Conservation (phyloP, 1,140 invertebrate genomes). For the Meloidogyne exigua region DNA sequence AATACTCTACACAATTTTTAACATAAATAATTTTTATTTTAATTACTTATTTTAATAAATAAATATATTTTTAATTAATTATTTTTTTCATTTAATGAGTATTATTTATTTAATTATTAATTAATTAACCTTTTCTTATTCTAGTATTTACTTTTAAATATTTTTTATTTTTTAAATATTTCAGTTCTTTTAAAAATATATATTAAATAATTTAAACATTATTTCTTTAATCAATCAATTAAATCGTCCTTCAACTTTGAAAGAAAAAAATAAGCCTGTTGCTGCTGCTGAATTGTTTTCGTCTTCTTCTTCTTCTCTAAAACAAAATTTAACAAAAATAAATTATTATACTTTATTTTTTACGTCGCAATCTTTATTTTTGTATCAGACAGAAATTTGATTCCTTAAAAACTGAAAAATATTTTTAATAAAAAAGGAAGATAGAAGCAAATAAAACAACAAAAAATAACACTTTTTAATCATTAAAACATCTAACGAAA, state of each 20-base stretch:
- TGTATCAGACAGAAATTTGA: background rate
- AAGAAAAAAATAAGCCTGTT: background rate
- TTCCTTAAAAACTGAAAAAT: background rate
- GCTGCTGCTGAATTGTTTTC: background rate
- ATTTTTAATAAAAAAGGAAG: background rate
- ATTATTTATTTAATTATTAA: no score
- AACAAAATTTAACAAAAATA: constrained; percentile 1
- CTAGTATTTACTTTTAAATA: background rate
- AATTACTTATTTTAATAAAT: no score
- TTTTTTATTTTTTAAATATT: constrained; percentile 1
- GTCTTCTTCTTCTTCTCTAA: background rate
- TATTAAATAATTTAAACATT: background rate
- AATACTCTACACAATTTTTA: no score
- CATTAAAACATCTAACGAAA: no score
- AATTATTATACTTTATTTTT: background rate
- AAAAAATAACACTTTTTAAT: background rate
- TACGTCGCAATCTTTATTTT: constrained; percentile 4
- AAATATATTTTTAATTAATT: no score
- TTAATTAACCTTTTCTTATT: no score
- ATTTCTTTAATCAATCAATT: background rate
- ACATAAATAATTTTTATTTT: no score
- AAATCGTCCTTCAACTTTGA: background rate
- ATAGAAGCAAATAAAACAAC: background rate
- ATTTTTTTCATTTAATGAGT: no score
- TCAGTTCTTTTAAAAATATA: background rate